phyloP scores from a whole-genome alignment of 2,797 vertebrate genomes.

The Lateolabrax maculatus region DNA sequence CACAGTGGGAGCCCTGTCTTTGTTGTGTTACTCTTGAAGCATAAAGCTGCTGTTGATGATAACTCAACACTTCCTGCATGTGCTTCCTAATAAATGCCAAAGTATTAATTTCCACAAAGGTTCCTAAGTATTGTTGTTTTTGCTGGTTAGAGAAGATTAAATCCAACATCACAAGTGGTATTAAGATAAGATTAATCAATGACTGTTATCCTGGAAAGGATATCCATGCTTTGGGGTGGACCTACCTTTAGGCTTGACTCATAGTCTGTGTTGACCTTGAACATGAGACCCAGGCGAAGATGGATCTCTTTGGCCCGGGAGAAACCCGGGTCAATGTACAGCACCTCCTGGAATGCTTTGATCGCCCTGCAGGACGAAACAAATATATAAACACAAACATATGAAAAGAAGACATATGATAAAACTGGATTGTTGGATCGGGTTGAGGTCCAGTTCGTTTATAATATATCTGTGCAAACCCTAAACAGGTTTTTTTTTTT shows the following conservation, averaged over 20 bases:
- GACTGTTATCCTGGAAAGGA: too few species aligned
- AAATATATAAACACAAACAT: neutral
- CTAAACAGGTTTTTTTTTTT: neutral
- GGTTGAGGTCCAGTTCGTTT: neutral
- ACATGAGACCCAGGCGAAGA: conserved; percentile 98
- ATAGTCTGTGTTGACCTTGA: conserved; percentile 99
- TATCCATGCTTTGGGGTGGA: neutral
- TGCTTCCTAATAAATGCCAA: neutral
- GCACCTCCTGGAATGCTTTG: conserved; percentile 99
- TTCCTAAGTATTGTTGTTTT: neutral
- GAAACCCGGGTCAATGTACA: conserved; percentile 99
- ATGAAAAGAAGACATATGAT: neutral
- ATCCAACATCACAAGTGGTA: neutral
- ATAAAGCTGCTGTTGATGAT: neutral
- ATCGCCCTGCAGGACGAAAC: conserved; percentile 90
- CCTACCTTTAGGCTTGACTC: conserved; percentile 98
- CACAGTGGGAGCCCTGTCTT: neutral
- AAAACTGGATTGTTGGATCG: neutral
- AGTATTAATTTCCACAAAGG: neutral
- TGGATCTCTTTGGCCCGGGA: conserved; percentile 99
- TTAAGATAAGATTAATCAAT: neutral
- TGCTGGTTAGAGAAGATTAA: neutral
- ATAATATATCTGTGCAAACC: neutral
- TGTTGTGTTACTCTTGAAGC: neutral
- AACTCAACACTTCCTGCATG: neutral